Conservation (phyloP, 2,888 invertebrate genomes). For the Marronus borbonicus region DNA sequence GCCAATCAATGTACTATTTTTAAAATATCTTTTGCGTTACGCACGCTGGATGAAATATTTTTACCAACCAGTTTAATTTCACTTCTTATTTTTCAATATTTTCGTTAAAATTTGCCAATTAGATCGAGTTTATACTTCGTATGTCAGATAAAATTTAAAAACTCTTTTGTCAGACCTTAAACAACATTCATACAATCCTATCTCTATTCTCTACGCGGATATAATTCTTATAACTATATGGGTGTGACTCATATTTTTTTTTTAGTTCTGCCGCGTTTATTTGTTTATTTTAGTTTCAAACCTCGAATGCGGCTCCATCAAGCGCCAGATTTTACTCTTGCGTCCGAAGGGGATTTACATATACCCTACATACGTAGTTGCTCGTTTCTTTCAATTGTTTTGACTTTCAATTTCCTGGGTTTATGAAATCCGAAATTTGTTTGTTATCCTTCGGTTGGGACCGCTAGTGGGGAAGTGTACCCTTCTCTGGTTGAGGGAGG, state of each 20-base stretch:
- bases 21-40: constrained; percentile 51
- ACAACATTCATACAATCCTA: too few species aligned
- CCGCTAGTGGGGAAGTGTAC: neutral
- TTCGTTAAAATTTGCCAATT: too few species aligned
- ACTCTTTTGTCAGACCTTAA: too few species aligned
- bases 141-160: too few species aligned
- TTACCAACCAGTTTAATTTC: too few species aligned
- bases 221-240: too few species aligned
- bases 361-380: too few species aligned
- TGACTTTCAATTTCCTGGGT: constrained; percentile 35
- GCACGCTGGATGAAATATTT: too few species aligned
- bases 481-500: neutral
- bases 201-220: too few species aligned
- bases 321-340: neutral
- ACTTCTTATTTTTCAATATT: too few species aligned
- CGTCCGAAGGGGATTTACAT: neutral
- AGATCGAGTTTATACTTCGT: too few species aligned
- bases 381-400: constrained; percentile 18
- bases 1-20: constrained; percentile 64
- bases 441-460: constrained; percentile 10
- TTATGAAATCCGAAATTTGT: constrained; percentile 26
- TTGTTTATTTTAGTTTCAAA: constrained; percentile 17
- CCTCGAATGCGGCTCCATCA: neutral
- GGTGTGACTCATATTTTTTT: neutral
- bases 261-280: neutral